Percentiles rank a stretch among this genome's conserved stretches.
phyloP scores from a whole-genome alignment of 1,140 invertebrate genomes.

The Hirudo medicinalis region DNA sequence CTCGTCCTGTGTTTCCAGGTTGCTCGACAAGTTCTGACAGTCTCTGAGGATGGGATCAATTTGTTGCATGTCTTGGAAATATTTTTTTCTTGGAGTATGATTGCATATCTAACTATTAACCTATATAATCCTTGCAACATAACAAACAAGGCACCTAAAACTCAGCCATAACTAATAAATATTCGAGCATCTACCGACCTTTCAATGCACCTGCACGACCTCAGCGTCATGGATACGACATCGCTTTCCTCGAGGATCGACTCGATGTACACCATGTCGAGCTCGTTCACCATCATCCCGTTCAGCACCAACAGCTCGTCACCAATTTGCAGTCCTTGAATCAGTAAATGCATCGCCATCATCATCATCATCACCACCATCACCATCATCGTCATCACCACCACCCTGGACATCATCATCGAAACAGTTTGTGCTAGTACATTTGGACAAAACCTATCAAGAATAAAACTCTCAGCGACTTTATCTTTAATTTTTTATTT shows the following conservation, averaged over 20 bases:
- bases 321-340: constrained; percentile 79
- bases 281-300: constrained; percentile 85
- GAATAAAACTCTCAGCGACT: no score
- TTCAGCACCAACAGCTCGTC: constrained; percentile 98
- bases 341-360: constrained; percentile 16
- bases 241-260: constrained; percentile 82
- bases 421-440: no score
- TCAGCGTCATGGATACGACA: constrained; percentile 85
- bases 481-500: no score
- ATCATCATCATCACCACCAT: background rate
- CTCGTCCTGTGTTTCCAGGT: no score
- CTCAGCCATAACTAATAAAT: background rate
- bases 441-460: no score
- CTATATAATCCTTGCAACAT: no score
- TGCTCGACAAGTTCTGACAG: no score
- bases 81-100: background rate
- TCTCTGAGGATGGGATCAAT: background rate
- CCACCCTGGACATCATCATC: background rate
- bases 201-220: constrained; percentile 81
- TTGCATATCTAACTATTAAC: background rate
- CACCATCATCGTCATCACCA: background rate
- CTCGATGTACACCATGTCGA: constrained; percentile 99
- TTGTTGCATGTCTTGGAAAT: background rate
- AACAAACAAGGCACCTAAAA: background rate
- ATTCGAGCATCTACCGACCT: constrained; percentile 46